Evolutionary conservation across 1,140 invertebrate species (phyloP).

Genomic region (Sycophaga agraensis): DNA sequence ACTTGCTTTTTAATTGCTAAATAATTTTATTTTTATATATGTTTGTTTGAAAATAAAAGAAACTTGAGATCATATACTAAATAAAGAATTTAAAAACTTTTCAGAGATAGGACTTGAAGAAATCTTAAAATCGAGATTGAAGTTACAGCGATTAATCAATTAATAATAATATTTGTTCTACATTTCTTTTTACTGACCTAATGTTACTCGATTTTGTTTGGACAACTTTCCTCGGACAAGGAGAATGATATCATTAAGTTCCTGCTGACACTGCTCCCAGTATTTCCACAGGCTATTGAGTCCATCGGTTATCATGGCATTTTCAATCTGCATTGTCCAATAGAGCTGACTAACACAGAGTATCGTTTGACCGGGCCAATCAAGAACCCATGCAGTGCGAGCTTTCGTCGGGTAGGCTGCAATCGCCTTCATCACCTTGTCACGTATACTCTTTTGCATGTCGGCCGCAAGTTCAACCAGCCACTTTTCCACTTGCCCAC

Average conservation of each 20-base stretch:
- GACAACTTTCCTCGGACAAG: conserved; percentile 83
- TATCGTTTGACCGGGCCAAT: conserved; percentile 88
- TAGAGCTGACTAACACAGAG: conserved; percentile 84
- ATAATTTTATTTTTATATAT: too few relatives aligned
- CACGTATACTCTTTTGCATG: conserved; percentile 85
- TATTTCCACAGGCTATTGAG: conserved; percentile 43
- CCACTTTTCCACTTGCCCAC: conserved; percentile 97
- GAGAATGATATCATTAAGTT: conserved; percentile 80
- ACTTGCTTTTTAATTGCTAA: too few relatives aligned
- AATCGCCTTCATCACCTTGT: conserved; percentile 64
- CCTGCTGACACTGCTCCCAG: conserved; percentile 53
- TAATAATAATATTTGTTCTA: too few relatives aligned
- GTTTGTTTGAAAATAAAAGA: too few relatives aligned
- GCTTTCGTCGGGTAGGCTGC: conserved; percentile 68
- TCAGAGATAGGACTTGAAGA: too few relatives aligned
- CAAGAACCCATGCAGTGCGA: conserved; percentile 77
- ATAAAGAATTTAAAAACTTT: too few relatives aligned
- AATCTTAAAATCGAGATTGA: too few relatives aligned
- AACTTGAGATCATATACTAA: too few relatives aligned
- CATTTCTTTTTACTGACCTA: conserved; percentile 72
- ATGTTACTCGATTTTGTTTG: conserved; percentile 84
- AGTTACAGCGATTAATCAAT: too few relatives aligned
- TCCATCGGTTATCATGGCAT: conserved; percentile 65
- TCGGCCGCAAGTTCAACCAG: conserved; percentile 82
- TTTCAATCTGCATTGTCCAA: conserved; percentile 85